Conservation (phyloP, 2,113 vertebrate species). For the human (Homo sapiens) region DNA sequence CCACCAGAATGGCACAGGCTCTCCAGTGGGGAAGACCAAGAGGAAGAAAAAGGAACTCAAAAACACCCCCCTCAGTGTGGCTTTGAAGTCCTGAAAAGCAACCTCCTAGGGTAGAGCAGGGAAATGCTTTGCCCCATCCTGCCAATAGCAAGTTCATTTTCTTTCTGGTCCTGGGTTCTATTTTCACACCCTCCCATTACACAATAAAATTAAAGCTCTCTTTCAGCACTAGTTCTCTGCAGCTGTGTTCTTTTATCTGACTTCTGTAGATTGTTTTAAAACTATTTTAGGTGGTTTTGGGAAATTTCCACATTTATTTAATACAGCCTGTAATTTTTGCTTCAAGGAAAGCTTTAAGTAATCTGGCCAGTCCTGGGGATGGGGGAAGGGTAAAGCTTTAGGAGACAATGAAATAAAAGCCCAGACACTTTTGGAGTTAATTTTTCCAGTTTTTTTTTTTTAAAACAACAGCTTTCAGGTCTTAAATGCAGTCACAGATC, state of each 20-base stretch:
- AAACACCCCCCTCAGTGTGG: no score
- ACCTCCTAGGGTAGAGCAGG: not conserved
- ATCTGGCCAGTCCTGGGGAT: not conserved
- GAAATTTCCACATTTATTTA: not conserved
- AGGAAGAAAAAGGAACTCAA: not conserved
- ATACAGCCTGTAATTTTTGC: not conserved
- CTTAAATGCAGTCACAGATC: not conserved
- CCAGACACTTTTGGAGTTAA: not conserved
- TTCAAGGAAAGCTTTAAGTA: conserved; percentile 18
- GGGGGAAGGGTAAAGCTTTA: not conserved
- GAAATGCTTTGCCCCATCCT: not conserved
- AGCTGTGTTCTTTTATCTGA: not conserved
- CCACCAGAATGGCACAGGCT: not conserved
- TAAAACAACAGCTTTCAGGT: not conserved
- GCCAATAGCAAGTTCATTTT: not conserved
- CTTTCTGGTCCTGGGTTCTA: not conserved
- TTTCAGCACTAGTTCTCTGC: not conserved
- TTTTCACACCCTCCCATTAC: not conserved
- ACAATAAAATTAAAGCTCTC: not conserved
- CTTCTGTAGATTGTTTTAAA: not conserved
- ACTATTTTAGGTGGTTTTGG: not conserved
- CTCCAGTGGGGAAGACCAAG: not conserved
- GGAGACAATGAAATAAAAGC: not conserved
- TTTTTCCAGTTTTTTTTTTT: not conserved
- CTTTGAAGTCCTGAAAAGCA: not conserved